Conservation (phyloP, 2,888 invertebrate species). For the Lacanobia wlatinum region DNA sequence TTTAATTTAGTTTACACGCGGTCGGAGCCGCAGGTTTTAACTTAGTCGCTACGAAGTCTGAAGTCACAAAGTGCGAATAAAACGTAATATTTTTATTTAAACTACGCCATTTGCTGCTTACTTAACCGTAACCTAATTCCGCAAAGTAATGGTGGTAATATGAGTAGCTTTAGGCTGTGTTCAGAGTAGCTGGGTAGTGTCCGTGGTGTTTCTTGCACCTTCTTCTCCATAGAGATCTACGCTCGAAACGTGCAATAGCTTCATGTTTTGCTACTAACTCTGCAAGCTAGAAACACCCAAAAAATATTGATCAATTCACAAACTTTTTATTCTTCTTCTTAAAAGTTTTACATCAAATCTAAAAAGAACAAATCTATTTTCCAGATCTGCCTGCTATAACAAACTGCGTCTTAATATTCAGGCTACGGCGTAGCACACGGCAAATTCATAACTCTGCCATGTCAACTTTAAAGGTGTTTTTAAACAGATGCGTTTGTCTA, state of each 20-base stretch:
- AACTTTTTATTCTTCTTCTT: too few relatives aligned
- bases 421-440: neutral
- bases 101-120: constrained; percentile 25
- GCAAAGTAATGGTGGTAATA: constrained; percentile 40
- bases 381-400: neutral
- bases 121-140: constrained; percentile 43
- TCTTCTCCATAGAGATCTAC: too few relatives aligned
- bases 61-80: constrained; percentile 35
- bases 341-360: too few relatives aligned
- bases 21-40: constrained; percentile 5
- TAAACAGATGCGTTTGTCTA: neutral
- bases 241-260: too few relatives aligned
- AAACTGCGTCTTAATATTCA: neutral
- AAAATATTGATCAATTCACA: too few relatives aligned
- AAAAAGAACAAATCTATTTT: too few relatives aligned
- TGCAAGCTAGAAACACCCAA: too few relatives aligned
- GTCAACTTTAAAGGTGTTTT: neutral
- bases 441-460: neutral
- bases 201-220: too few relatives aligned
- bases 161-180: constrained; percentile 16
- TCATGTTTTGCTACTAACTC: too few relatives aligned
- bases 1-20: constrained; percentile 7
- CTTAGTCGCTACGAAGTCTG: neutral
- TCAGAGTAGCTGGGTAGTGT: neutral
- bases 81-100: constrained; percentile 38